phyloP scores from a whole-genome alignment of 1,140 invertebrate species.

The Leptopilina clavipes region DNA sequence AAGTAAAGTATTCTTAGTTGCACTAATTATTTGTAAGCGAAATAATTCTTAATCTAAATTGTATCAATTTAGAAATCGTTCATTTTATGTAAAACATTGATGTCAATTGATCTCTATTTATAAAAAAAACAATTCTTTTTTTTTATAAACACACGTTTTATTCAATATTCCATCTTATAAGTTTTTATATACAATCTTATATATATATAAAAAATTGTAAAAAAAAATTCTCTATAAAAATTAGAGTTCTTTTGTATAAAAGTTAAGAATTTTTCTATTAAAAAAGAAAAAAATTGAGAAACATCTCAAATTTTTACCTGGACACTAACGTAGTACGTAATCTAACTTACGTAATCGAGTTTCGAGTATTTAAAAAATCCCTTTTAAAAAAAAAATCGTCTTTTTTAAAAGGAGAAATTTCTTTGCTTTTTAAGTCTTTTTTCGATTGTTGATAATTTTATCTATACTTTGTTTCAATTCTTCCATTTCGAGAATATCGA shows the following conservation, averaged over 20 bases:
- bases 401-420: neutral
- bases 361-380: neutral
- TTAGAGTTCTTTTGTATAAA: conserved; percentile 5
- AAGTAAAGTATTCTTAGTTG: neutral
- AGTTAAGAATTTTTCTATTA: neutral
- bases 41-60: neutral
- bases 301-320: neutral
- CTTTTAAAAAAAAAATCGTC: neutral
- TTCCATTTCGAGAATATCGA: conserved; percentile 72
- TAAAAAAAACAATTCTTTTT: neutral
- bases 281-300: neutral
- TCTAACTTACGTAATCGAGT: neutral
- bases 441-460: conserved; percentile 69
- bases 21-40: neutral
- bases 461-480: conserved; percentile 71
- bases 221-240: neutral
- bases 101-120: neutral
- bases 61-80: neutral
- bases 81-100: neutral
- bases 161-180: conserved; percentile 4
- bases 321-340: neutral
- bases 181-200: conserved; percentile 5
- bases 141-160: conserved; percentile 14
- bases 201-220: neutral
- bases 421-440: neutral